A percentile compares a stretch with the other conserved stretches of the same genome.
Conservation (phyloP, 2,888 invertebrate genomes). For the Bibio marci region DNA sequence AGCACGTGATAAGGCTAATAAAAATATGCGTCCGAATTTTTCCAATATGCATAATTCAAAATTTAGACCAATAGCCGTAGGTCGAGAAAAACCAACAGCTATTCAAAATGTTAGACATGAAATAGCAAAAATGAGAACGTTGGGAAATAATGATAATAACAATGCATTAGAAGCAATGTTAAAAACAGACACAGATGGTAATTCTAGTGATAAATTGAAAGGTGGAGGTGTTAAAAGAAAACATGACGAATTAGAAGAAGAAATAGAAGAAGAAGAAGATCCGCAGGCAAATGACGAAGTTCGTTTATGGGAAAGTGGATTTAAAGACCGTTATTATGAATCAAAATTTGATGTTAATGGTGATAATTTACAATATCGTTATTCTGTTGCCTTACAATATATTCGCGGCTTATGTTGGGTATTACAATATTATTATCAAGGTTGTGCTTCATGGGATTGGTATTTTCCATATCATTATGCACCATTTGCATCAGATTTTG, state of each 20-base stretch:
- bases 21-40: conserved; percentile 43
- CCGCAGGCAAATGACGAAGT: conserved; percentile 77
- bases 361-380: conserved; percentile 69
- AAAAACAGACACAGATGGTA: conserved; percentile 1
- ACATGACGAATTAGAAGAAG: conserved; percentile 29
- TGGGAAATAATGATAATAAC: conserved; percentile 25
- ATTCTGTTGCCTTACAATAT: conserved; percentile 85
- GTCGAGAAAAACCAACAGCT: conserved; percentile 31
- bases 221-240: conserved; percentile 34
- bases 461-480: conserved; percentile 99
- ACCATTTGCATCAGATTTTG: conserved; percentile 97
- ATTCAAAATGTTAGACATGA: conserved; percentile 58
- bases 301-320: conserved; percentile 88
- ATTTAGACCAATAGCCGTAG: conserved; percentile 56
- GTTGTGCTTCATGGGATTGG: conserved; percentile 99
- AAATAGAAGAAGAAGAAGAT: conserved; percentile 42
- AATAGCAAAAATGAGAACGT: conserved; percentile 44
- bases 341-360: conserved; percentile 73
- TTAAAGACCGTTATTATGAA: conserved; percentile 95
- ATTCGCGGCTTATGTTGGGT: conserved; percentile 97
- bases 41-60: conserved; percentile 51
- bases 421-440: conserved; percentile 95
- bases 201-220: conserved; percentile 10
- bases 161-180: conserved; percentile 32
- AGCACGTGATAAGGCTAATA: conserved; percentile 54